phyloP scores from a whole-genome alignment of 2,888 invertebrate genomes.

The Tetragonula carbonaria region DNA sequence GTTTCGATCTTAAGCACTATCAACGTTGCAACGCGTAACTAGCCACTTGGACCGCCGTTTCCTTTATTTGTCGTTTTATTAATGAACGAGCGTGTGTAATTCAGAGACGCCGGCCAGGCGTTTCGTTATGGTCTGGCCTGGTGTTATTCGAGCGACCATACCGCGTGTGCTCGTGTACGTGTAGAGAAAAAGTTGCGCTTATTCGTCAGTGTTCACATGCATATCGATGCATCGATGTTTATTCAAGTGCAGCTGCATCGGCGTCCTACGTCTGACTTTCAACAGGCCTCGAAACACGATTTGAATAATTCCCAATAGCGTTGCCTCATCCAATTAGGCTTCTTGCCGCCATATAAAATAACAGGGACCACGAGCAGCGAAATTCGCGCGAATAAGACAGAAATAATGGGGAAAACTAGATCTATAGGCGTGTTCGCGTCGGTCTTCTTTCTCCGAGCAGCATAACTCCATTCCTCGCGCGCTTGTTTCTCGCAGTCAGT shows the following conservation, averaged over 20 bases:
- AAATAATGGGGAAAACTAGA: neutral
- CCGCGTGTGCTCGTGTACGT: constrained; percentile 39
- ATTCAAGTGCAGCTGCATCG: constrained; percentile 72
- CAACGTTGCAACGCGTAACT: constrained; percentile 2
- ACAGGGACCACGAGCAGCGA: constrained; percentile 9
- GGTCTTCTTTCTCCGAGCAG: neutral
- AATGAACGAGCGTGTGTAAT: constrained; percentile 30
- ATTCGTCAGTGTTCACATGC: constrained; percentile 64
- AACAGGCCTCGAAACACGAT: constrained; percentile 46
- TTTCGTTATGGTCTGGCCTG: constrained; percentile 28
- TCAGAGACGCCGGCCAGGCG: constrained; percentile 21
- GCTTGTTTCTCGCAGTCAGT: neutral
- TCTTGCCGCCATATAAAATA: constrained; percentile 25
- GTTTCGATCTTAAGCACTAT: constrained; percentile 11
- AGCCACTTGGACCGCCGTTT: constrained; percentile 15
- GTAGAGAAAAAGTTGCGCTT: constrained; percentile 51
- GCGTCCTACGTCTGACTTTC: constrained; percentile 56
- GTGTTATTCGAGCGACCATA: constrained; percentile 47
- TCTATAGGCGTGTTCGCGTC: neutral
- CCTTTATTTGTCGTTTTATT: constrained; percentile 35
- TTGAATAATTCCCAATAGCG: constrained; percentile 56
- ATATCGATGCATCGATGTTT: constrained; percentile 70
- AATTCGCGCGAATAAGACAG: constrained; percentile 27
- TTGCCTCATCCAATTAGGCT: constrained; percentile 54
- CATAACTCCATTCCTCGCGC: neutral